Evolutionary conservation across 2,888 invertebrate genomes (phyloP).

Genomic region (Eubasilissa splendida): DNA sequence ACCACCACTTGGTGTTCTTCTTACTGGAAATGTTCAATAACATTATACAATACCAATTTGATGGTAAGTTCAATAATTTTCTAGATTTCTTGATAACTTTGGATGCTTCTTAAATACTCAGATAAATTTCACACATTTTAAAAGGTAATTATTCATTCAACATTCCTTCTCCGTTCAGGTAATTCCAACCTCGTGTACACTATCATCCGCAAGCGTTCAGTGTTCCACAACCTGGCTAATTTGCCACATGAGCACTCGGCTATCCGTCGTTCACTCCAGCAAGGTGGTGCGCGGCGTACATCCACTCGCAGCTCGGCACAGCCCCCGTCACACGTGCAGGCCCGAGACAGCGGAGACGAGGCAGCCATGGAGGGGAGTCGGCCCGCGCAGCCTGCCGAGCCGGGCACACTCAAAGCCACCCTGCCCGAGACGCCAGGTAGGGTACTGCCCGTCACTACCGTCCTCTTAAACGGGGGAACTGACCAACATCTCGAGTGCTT

Average conservation of each 20-base stretch:
- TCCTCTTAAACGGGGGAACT: too few species aligned
- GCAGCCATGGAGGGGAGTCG: constrained; percentile 85
- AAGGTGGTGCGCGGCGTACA: constrained; percentile 33
- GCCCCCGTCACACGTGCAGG: constrained; percentile 49
- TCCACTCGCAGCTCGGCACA: constrained; percentile 48
- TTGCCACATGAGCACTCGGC: constrained; percentile 93
- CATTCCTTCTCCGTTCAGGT: constrained; percentile 69
- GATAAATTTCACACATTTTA: constrained; percentile 61
- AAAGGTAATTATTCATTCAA: too few species aligned
- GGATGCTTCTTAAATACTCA: background rate
- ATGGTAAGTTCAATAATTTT: constrained; percentile 75
- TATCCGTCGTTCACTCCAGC: constrained; percentile 83
- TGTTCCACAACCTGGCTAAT: constrained; percentile 98
- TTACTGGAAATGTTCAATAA: constrained; percentile 99
- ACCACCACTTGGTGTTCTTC: constrained; percentile 99
- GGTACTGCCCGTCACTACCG: background rate
- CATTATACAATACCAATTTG: constrained; percentile 99
- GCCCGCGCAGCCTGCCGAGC: constrained; percentile 90
- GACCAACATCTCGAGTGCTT: too few species aligned
- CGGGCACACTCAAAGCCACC: constrained; percentile 92
- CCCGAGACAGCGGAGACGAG: constrained; percentile 64
- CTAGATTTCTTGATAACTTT: too few species aligned
- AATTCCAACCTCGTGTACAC: constrained; percentile 99
- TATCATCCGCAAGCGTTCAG: constrained; percentile 97
- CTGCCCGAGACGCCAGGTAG: constrained; percentile 91